Conservation (phyloP, 2,113 vertebrate species). For the Carlito syrichta region DNA sequence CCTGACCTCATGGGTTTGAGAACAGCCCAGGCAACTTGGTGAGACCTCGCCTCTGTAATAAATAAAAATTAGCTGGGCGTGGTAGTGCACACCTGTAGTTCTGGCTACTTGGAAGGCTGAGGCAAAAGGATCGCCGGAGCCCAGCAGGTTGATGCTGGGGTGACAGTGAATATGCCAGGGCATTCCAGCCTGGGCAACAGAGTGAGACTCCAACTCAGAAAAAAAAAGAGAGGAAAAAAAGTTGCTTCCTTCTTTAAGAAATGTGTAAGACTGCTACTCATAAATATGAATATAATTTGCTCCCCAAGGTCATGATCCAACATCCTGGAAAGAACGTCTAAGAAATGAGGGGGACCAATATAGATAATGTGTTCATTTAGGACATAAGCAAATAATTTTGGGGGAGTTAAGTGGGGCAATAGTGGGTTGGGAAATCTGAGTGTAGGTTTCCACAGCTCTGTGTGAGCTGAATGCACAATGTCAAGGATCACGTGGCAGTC, state of each 20-base stretch:
- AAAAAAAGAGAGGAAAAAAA: neutral
- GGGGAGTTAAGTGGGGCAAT: rapidly evolving
- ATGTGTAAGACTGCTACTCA: neutral
- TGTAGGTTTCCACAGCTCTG: neutral
- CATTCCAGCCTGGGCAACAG: too few relatives aligned
- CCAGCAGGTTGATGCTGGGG: too few relatives aligned
- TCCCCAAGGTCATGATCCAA: neutral
- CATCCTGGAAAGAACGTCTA: neutral
- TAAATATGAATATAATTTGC: neutral
- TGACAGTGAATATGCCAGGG: too few relatives aligned
- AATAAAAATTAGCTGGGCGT: too few relatives aligned
- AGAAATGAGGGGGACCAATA: neutral
- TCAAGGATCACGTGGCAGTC: constrained; percentile 19
- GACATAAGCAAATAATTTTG: neutral
- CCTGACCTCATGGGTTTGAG: too few relatives aligned
- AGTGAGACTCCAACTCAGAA: too few relatives aligned
- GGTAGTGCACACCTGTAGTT: too few relatives aligned
- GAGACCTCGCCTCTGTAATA: too few relatives aligned
- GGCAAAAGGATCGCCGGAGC: too few relatives aligned
- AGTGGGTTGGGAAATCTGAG: neutral
- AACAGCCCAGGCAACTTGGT: too few relatives aligned
- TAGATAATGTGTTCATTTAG: neutral
- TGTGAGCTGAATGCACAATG: neutral
- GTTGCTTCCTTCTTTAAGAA: neutral
- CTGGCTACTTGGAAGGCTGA: too few relatives aligned